These are phyloP conservation scores for Spialia ferax DNA, from an alignment of 2,888 invertebrate species.

Conservation along the genomic window DNA sequence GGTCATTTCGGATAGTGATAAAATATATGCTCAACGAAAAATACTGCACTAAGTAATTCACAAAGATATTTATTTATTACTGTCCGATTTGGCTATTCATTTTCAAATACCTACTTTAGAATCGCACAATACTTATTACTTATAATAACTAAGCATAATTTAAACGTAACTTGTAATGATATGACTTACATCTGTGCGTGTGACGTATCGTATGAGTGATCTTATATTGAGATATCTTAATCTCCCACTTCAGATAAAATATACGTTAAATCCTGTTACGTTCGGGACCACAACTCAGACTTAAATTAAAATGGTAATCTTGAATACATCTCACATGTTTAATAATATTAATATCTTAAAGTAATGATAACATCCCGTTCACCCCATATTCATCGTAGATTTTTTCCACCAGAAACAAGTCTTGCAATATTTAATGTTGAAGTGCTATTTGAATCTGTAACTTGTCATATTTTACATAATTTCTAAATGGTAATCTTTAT, in stretches of 20 bases:
- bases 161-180: slow-evolving; percentile 25
- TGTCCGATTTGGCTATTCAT: background rate
- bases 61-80: background rate
- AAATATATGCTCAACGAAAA: background rate
- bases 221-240: slow-evolving; percentile 12
- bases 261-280: slow-evolving; percentile 40
- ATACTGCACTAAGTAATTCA: background rate
- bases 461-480: background rate
- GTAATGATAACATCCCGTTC: slow-evolving; percentile 12
- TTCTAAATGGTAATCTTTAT: background rate
- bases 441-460: background rate
- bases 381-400: slow-evolving; percentile 13
- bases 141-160: slow-evolving; percentile 23
- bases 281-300: slow-evolving; percentile 47
- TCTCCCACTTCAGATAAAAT: slow-evolving; percentile 28
- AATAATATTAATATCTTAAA: background rate
- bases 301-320: slow-evolving; percentile 9
- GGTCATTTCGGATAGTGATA: slow-evolving; percentile 20
- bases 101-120: slow-evolving; percentile 33
- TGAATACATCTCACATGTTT: background rate
- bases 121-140: slow-evolving; percentile 32
- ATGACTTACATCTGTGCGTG: slow-evolving; percentile 47
- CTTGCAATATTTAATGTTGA: background rate
- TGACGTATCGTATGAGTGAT: slow-evolving; percentile 61
- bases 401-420: background rate